Evolutionary conservation across 2,797 vertebrate species (phyloP), one percentile per base, ranked within the genome.

Genomic region (Gymnoscopelus braueri): DNA sequence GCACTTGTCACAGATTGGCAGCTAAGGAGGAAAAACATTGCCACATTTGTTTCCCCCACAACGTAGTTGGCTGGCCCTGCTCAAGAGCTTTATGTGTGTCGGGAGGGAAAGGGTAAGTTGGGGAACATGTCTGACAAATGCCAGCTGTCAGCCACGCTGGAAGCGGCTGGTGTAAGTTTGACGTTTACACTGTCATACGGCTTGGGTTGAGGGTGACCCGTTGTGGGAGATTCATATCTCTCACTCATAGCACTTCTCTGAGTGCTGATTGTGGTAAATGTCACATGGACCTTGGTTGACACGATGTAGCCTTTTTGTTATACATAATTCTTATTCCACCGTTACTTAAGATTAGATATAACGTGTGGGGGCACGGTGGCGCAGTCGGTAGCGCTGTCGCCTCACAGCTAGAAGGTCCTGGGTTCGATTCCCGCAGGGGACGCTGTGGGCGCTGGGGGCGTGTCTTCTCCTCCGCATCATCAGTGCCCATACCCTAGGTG

Each of bases 1-100:
- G 72, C 56, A 87, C 85, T 89, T 93, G 91, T 95, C 92, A 94
- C 74, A 83, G 83, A 83, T 80, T 90, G 93, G 85, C 90, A 87
- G 83, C 74, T 81, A 59, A 75, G 82, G 83, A 88, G 78, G 79
- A 84, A 89, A 91, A 89, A 90, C 82, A 90, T 51, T 32, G 85
- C 66, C 72, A 84, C 69, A 72, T 92, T 88, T 88, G 87, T 92
- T 89, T 93, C 76, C 75, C 44, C 54, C 70, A 75, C 85, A 91
- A 91, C 81, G 60, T 79, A 69, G 78, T 84, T 12, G 39, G 15
- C 77, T 80, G 79, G 88, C 82, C 79, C 80, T 61, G 77, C 75
- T 85, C 78, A 82, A 81, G 77, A 82, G 77, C 77, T 78, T 70
- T 70, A 64, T 47, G 74, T 65, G 68, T 63, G 69, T 75, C 55